Percentiles rank a stretch among this genome's conserved stretches.
phyloP scores from a whole-genome alignment of 1,140 invertebrate genomes.

The Eupristina koningsbergeri region DNA sequence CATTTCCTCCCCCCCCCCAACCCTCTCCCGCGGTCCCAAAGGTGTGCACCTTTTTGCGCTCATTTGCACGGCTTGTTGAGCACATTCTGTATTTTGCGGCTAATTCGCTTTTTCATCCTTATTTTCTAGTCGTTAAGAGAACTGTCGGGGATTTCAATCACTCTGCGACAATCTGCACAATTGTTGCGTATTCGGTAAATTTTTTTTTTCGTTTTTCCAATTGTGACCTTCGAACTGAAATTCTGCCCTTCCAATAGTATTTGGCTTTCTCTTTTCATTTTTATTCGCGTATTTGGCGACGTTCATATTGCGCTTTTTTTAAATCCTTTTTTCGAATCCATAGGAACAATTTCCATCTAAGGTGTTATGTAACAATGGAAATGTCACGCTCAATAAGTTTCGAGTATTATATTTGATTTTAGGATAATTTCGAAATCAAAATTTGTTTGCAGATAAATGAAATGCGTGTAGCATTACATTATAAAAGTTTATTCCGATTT shows the following conservation, averaged over 20 bases:
- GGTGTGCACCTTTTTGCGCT: conserved; percentile 2
- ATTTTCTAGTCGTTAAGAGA: background rate
- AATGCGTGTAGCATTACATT: background rate
- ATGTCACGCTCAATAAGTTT: conserved; percentile 3
- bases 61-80: conserved; percentile 19
- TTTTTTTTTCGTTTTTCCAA: background rate
- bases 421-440: background rate
- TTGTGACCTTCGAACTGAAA: conserved; percentile 15
- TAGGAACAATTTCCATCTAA: background rate
- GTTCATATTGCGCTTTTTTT: no score
- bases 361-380: conserved; percentile 16
- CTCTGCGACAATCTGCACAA: background rate
- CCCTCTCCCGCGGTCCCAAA: no score
- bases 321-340: no score
- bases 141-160: background rate
- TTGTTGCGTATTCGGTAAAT: background rate
- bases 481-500: background rate
- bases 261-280: background rate
- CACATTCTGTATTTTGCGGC: background rate
- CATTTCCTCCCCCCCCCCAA: background rate
- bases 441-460: background rate
- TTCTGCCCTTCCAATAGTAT: no score
- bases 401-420: background rate
- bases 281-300: background rate
- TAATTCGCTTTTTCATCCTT: background rate